Evolutionary conservation across 1,140 invertebrate genomes (phyloP).

Genomic region (Drosophila lowei): DNA sequence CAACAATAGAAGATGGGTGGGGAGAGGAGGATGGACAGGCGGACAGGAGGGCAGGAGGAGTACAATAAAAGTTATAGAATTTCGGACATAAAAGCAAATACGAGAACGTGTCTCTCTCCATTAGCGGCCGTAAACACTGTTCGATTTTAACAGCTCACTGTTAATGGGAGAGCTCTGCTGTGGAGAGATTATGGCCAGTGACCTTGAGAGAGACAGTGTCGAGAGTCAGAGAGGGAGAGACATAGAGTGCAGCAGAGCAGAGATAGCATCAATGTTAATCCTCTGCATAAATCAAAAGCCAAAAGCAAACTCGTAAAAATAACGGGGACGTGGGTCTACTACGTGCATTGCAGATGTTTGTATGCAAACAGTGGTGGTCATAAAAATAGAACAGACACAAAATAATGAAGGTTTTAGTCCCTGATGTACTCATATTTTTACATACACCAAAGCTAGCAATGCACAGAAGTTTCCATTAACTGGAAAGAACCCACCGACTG

Average conservation of each 20-base stretch:
- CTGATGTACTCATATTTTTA: too few relatives aligned
- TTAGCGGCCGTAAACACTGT: slow-evolving; percentile 17
- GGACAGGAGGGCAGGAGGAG: too few relatives aligned
- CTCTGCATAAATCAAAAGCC: slow-evolving; percentile 2
- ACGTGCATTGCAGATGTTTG: not conserved
- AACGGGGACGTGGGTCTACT: not conserved
- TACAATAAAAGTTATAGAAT: slow-evolving; percentile 40
- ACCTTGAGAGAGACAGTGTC: not conserved
- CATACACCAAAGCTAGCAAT: too few relatives aligned
- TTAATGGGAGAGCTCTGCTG: not conserved
- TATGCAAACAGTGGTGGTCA: slow-evolving; percentile 7
- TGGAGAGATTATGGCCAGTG: not conserved
- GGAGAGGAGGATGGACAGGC: too few relatives aligned
- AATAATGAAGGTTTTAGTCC: too few relatives aligned
- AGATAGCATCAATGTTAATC: slow-evolving; percentile 8
- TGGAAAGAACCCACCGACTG: too few relatives aligned
- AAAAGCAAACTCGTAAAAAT: slow-evolving; percentile 19
- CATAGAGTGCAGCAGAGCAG: too few relatives aligned
- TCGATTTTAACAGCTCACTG: slow-evolving; percentile 13
- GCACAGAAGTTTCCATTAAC: too few relatives aligned
- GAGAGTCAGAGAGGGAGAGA: not conserved
- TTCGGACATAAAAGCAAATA: slow-evolving; percentile 8
- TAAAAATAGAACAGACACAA: not conserved
- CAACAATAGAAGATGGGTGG: not conserved
- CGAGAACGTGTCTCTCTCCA: slow-evolving; percentile 1